phyloP scores from a whole-genome alignment of 2,113 vertebrate genomes.

The Hippocampus comes region DNA sequence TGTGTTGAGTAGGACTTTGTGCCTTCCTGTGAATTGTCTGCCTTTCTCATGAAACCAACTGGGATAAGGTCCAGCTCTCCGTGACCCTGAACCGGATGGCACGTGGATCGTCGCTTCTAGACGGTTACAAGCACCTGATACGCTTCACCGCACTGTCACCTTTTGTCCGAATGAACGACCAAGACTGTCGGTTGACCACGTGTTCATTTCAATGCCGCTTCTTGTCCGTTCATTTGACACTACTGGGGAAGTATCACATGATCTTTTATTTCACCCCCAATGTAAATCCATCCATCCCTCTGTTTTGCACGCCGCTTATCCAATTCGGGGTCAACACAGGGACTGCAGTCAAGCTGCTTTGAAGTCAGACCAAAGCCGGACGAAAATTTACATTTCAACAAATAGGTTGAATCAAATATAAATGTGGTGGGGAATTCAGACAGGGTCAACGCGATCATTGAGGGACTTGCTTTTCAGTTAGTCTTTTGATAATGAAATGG shows the following conservation, averaged over 20 bases:
- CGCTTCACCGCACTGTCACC: background rate
- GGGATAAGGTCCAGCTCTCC: too few species aligned
- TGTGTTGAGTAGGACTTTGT: too few species aligned
- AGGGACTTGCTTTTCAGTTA: background rate
- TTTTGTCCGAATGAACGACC: background rate
- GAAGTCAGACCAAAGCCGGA: background rate
- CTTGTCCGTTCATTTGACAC: constrained; percentile 29
- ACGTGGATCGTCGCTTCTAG: background rate
- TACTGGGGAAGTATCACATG: background rate
- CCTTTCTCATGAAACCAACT: too few species aligned
- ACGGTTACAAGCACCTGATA: background rate
- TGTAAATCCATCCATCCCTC: background rate
- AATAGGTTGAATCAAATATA: background rate
- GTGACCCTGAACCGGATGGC: too few species aligned
- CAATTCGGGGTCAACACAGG: background rate
- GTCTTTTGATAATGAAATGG: background rate
- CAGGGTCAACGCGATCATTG: background rate
- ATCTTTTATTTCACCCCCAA: background rate
- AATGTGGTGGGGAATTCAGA: background rate
- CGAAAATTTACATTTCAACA: background rate
- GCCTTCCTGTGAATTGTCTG: too few species aligned
- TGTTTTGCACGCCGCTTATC: background rate
- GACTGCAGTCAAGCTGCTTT: background rate
- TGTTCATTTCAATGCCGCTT: constrained; percentile 30
- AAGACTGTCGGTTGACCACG: constrained; percentile 20